Base-by-base conservation (phyloP, 1,140 invertebrate genomes). In the Cardiocondyla obscurior region DNA sequence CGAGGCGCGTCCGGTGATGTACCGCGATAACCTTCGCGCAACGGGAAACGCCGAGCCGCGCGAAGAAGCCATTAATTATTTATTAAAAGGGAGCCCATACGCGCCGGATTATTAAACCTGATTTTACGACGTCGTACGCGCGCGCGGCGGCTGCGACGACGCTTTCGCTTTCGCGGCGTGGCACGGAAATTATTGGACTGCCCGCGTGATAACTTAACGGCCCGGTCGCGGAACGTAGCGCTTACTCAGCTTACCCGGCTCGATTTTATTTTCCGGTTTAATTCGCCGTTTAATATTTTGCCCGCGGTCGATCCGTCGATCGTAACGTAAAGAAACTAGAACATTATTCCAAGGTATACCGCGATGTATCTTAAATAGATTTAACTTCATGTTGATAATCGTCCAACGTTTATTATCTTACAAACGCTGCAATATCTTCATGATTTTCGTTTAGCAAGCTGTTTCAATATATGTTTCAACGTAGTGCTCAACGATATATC, bases 51-150 rank as follows among this genome's bases (percentile, higher is more conserved):
- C 51, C 55, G 58, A 62, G 55, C 14, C 39, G 73, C 73, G 42
- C 60, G 74, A 77, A 77, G 74, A 77, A 77, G 74, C 67, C 60
- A 77, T 77, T 67, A 77, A 77, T 77, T 77, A 77, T 67, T 77
- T 77, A 77, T 77, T 77, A 77, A 77, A 67, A 33, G 44, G 6
- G 12, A 2, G 16, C 14, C 16, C 44, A 22, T 77, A 65, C 58
- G 42, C 22, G 30, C 16, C 22, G 60, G 74, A 53, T 77, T 77
- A 77, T 77, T 77, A 65, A 77, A 77, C 8, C 60, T 67, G 60
- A 77, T 39, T 77, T 77, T 77, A 77, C 46, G 73, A 77, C 58
- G 58, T 30, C 16, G 44, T 51, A 44, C 44, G 60, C 44, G 44
- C n/a, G n/a, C n/a, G n/a, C n/a, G n/a, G n/a, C 44, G 58, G 30